Conservation (phyloP, 1,140 invertebrate species). For the Gryllus bimaculatus region DNA sequence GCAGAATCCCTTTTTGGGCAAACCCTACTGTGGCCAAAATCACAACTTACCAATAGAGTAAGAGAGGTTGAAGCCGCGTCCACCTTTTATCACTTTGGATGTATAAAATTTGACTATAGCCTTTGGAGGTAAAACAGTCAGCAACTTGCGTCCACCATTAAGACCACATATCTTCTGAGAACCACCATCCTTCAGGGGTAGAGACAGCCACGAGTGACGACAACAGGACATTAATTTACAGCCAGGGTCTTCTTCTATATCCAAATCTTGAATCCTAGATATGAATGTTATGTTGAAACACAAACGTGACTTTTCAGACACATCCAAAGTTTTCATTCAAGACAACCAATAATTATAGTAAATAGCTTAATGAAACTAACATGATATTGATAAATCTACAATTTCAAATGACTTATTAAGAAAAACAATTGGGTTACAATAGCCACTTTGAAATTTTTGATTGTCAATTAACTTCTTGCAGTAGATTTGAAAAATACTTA, state of each 20-base stretch:
- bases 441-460: background rate
- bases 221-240: conserved; percentile 9
- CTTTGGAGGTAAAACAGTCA: background rate
- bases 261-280: conserved; percentile 15
- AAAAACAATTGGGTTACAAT: too few relatives aligned
- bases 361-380: background rate
- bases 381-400: background rate
- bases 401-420: background rate
- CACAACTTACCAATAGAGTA: conserved; percentile 3
- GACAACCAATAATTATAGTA: background rate
- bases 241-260: conserved; percentile 18
- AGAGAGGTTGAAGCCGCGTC: conserved; percentile 17
- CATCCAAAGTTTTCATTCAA: background rate
- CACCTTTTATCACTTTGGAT: conserved; percentile 17
- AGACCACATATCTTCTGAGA: conserved; percentile 11
- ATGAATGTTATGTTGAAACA: background rate
- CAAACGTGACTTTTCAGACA: background rate
- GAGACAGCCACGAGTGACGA: conserved; percentile 19
- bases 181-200: conserved; percentile 14
- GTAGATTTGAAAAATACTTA: background rate
- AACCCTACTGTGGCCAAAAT: background rate
- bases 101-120: conserved; percentile 16
- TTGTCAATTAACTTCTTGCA: background rate
- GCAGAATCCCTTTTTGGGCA: background rate
- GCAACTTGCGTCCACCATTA: background rate